phyloP scores from a whole-genome alignment of 2,113 vertebrate species.

The Castor canadensis region DNA sequence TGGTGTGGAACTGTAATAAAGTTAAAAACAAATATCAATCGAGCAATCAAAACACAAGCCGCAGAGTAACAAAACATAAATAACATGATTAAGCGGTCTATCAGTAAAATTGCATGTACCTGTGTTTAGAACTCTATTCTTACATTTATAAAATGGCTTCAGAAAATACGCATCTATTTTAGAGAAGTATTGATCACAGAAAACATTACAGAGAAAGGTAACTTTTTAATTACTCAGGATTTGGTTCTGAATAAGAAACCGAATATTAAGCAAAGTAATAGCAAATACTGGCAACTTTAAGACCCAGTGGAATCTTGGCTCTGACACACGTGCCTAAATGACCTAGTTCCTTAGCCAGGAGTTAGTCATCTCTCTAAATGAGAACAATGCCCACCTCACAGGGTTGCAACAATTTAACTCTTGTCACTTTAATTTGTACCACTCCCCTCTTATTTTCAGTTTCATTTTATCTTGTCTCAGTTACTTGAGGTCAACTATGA shows the following conservation, averaged over 20 bases:
- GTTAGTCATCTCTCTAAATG: neutral
- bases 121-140: neutral
- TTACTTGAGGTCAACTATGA: too few relatives aligned
- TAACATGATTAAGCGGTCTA: neutral
- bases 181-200: neutral
- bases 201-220: neutral
- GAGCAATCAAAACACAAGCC: neutral
- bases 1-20: slow-evolving; percentile 82
- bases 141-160: neutral
- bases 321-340: neutral
- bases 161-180: neutral
- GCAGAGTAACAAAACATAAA: neutral
- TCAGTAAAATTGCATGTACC: neutral
- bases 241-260: neutral
- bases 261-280: neutral
- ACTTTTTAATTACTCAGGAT: too few relatives aligned
- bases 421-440: slow-evolving; percentile 2
- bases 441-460: too few relatives aligned
- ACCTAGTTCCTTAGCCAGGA: neutral
- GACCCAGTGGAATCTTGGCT: neutral
- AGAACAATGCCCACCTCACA: neutral
- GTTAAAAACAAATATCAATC: neutral
- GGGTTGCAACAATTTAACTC: neutral
- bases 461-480: too few relatives aligned
- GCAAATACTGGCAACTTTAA: neutral